Percentiles rank a stretch among this genome's conserved stretches.
These are phyloP conservation scores for Cetonia aurata DNA, from an alignment of 2,888 invertebrate genomes.

Conservation along the genomic window DNA sequence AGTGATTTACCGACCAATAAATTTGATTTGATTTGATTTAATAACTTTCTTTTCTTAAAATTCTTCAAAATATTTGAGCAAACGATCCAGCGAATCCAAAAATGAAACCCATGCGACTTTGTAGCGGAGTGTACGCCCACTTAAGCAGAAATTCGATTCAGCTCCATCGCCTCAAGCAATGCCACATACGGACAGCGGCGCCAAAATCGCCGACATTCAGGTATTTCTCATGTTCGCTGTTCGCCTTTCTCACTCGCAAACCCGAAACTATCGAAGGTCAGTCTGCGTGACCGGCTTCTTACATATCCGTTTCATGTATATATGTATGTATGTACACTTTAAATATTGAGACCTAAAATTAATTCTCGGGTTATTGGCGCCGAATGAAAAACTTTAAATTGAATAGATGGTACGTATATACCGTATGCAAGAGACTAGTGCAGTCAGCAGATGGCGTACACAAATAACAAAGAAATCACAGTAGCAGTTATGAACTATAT, in stretches of 20 bases:
- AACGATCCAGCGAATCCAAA: too few relatives aligned
- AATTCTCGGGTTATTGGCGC: not conserved
- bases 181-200: slow-evolving; percentile 38
- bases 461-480: too few relatives aligned
- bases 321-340: too few relatives aligned
- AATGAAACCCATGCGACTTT: not conserved
- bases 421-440: too few relatives aligned
- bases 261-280: slow-evolving; percentile 33
- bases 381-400: not conserved
- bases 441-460: too few relatives aligned
- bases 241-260: slow-evolving; percentile 25
- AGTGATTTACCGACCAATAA: too few relatives aligned
- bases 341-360: not conserved
- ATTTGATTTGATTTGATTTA: too few relatives aligned
- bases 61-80: too few relatives aligned
- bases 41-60: too few relatives aligned
- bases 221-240: slow-evolving; percentile 20
- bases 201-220: slow-evolving; percentile 38
- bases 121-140: not conserved
- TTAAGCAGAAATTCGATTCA: slow-evolving; percentile 22
- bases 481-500: too few relatives aligned
- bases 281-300: slow-evolving; percentile 6
- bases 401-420: not conserved
- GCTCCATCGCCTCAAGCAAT: slow-evolving; percentile 19
- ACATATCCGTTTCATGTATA: not conserved